These are phyloP conservation scores for Zhengitettix transpicula DNA, from an alignment of 2,888 invertebrate genomes.

Conservation along the genomic window DNA sequence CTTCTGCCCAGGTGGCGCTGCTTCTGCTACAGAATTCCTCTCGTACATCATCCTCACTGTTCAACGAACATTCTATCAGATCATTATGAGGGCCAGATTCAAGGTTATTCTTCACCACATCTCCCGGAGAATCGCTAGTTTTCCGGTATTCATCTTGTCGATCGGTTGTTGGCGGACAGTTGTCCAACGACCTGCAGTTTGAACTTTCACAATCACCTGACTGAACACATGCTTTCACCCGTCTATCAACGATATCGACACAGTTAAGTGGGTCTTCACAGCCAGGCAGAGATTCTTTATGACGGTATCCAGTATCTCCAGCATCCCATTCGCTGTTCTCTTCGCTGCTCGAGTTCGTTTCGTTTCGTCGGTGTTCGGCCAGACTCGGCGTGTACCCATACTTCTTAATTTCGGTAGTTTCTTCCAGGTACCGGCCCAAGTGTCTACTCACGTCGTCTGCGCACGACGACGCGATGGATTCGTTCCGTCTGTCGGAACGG, in stretches of 20 bases:
- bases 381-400: constrained; percentile 2
- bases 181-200: no score
- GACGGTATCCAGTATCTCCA: neutral
- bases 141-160: no score
- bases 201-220: no score
- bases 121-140: no score
- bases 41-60: neutral
- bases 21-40: neutral
- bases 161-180: no score
- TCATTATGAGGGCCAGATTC: no score
- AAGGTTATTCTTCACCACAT: no score
- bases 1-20: neutral
- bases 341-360: constrained; percentile 2
- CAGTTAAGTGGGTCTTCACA: neutral
- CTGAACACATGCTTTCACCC: no score
- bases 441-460: neutral
- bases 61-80: no score
- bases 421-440: no score
- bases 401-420: neutral
- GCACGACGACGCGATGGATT: neutral
- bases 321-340: neutral
- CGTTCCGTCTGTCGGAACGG: constrained; percentile 9
- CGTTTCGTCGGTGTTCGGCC: constrained; percentile 2
- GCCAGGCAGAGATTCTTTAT: neutral
- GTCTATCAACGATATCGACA: no score